Conservation (phyloP, 35 echinoderm and acorn worm species). For the Apostichopus parvimensis region DNA sequence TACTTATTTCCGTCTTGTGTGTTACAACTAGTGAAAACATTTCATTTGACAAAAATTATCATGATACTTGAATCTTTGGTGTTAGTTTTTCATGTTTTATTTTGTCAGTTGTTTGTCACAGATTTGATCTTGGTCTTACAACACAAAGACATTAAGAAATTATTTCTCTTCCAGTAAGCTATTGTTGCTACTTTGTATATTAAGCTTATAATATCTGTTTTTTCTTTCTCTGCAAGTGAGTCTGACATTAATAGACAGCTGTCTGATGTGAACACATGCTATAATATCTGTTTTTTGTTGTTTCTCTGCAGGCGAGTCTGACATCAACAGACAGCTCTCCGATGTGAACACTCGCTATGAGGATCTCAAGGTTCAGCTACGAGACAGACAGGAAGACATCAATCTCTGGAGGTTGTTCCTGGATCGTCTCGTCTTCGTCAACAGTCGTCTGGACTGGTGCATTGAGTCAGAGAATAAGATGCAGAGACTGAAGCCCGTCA, state of each 20-base stretch:
- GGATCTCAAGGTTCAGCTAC: constrained; percentile 74
- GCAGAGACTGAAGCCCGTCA: constrained; percentile 78
- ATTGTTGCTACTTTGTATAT: too few relatives aligned
- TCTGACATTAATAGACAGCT: constrained; percentile 84
- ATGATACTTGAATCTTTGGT: too few relatives aligned
- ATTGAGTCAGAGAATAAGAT: constrained; percentile 73
- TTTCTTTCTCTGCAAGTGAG: constrained; percentile 57
- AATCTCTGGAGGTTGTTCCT: constrained; percentile 81
- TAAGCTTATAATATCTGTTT: too few relatives aligned
- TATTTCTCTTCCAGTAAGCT: too few relatives aligned
- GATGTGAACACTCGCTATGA: constrained; percentile 83
- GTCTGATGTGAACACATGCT: constrained; percentile 77
- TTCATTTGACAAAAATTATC: too few relatives aligned
- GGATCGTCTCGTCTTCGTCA: constrained; percentile 78
- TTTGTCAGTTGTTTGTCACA: too few relatives aligned
- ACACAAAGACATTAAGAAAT: too few relatives aligned
- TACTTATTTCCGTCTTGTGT: too few relatives aligned
- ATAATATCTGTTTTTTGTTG: constrained; percentile 20
- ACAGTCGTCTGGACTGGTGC: constrained; percentile 90
- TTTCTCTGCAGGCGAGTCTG: constrained; percentile 70
- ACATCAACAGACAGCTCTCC: constrained; percentile 77
- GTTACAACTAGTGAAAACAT: too few relatives aligned
- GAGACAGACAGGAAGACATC: constrained; percentile 89
- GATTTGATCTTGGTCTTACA: too few relatives aligned
- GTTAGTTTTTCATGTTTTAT: too few relatives aligned